Base-by-base conservation (phyloP, 2,888 invertebrate genomes). In the Drosophila lacicola region DNA sequence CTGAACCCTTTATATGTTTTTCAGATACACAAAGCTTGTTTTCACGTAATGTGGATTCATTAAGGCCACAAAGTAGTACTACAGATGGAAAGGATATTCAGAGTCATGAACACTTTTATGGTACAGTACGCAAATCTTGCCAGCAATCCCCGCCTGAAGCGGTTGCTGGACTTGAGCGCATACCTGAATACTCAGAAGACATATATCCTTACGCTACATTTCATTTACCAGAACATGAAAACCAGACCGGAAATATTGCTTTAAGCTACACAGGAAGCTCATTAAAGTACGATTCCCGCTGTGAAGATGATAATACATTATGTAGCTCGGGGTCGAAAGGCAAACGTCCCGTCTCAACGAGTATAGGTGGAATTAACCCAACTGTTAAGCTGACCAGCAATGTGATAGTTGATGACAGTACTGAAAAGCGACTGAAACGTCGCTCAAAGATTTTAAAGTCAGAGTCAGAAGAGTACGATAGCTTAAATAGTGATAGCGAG, bases 201-300 rank as follows among this genome's bases (percentile, higher is more conserved):
- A 94, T 94, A 88, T 94, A 94, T 91, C 94, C 94, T 55, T 94
- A 94, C 90, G 94, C 94, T 57, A 94, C 94, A 73, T 94, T 94
- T 91, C 93, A 94, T 90, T 92, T 94, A 80, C 93, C 93, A 74
- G 94, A 94, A 89, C 93, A 94, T 91, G 94, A 94, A 84, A 93
- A 93, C 79, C 92, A 93, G 78, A 93, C 93, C 34, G 93, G 92
- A 34, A 94, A 93, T 80, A 93, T 93, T 50, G 81, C 90, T n/a
- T 74, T 86, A 10, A 93, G 91, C 74, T 90, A 91, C 11, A 90
- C 90, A 34, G 90, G 89, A 6, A 80, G 76, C n/a, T 78, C 87
- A 45, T 73, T 83, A 10, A 82, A 93, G 62, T 90, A 89, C 49
- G 91, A 91, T 62, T 76, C 90, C 3, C 84, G 88, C 14, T 86